Evolutionary conservation across 2,888 invertebrate species (phyloP).

Genomic region (Diaprepes abbreviatus): DNA sequence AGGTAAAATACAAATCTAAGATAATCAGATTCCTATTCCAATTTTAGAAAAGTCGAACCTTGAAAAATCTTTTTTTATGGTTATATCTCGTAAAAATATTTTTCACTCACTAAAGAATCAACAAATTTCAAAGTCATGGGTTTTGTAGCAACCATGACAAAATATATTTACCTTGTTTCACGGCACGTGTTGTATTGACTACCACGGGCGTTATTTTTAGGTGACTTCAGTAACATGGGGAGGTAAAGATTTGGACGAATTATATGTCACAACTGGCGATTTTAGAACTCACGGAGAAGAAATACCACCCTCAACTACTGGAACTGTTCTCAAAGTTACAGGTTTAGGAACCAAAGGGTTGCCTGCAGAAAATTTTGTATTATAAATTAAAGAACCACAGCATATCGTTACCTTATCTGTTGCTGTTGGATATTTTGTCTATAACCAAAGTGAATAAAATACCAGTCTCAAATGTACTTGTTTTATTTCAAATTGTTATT

Average conservation of each 20-base stretch:
- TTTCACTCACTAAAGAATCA: background rate
- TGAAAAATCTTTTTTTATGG: no score
- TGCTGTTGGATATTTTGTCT: no score
- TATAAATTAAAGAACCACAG: slow-evolving; percentile 6
- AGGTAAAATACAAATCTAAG: slow-evolving; percentile 64
- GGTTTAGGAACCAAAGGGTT: no score
- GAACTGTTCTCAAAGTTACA: background rate
- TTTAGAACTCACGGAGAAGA: background rate
- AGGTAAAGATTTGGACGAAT: slow-evolving; percentile 19
- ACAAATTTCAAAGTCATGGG: no score
- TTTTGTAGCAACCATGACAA: no score
- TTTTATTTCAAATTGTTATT: slow-evolving; percentile 19
- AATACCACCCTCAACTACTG: background rate
- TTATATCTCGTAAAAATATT: no score
- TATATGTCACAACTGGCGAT: slow-evolving; percentile 22
- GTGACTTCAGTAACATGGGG: slow-evolving; percentile 23
- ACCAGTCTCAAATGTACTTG: background rate
- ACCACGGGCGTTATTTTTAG: slow-evolving; percentile 12
- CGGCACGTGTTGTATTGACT: no score
- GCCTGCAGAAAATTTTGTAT: slow-evolving; percentile 4
- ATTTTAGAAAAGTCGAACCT: no score
- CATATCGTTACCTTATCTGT: no score
- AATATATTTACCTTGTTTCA: no score
- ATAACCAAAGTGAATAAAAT: no score
- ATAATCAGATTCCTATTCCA: no score